These are phyloP conservation scores for Peromyscus leucopus DNA, from an alignment of 2,113 vertebrate species.

Conservation along the genomic window DNA sequence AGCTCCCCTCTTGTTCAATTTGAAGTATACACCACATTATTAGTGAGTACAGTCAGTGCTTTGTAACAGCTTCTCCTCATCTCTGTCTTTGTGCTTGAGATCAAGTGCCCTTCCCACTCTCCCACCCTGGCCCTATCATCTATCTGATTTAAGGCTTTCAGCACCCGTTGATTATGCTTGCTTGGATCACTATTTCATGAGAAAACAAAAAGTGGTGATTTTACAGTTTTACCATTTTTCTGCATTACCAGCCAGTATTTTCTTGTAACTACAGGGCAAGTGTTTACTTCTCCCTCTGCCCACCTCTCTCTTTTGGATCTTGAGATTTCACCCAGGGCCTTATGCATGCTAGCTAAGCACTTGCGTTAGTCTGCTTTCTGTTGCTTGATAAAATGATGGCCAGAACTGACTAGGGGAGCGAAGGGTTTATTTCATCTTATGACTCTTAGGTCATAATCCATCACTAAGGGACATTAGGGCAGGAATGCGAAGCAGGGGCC, in stretches of 20 bases:
- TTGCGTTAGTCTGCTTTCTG: background rate
- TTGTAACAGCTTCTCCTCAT: background rate
- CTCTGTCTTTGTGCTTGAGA: background rate
- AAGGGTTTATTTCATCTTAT: background rate
- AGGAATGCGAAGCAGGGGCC: background rate
- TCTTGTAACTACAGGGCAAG: background rate
- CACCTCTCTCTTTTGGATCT: background rate
- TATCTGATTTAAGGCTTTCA: background rate
- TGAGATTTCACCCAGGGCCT: background rate
- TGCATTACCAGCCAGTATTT: background rate
- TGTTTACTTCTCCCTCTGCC: accelerated
- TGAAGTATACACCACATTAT: background rate
- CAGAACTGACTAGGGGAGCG: background rate
- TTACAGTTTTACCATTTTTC: background rate
- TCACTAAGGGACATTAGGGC: background rate
- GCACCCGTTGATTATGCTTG: background rate
- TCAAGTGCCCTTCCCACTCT: background rate
- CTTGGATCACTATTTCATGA: conserved; percentile 3
- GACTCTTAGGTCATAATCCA: background rate
- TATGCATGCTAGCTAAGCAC: background rate
- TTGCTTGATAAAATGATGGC: background rate
- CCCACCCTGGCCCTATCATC: too few relatives aligned
- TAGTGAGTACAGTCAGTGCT: background rate
- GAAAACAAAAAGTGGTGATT: background rate
- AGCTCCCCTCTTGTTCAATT: background rate